phyloP scores from a whole-genome alignment of 2,888 invertebrate species.

The Steinernema scapterisci region DNA sequence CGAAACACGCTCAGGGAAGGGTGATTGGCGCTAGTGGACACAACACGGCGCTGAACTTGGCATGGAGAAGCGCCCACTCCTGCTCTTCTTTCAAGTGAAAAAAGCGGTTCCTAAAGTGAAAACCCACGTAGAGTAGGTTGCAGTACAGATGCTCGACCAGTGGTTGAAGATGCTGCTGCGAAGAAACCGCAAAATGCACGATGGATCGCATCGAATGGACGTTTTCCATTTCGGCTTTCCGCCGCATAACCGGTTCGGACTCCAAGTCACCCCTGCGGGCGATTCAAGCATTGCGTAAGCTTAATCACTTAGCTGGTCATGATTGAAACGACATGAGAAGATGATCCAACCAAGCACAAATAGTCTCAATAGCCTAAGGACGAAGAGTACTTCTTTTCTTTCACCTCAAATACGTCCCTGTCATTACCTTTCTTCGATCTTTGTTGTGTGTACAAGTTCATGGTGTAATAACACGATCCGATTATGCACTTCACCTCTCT shows the following conservation, averaged over 20 bases:
- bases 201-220: constrained; percentile 10
- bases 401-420: too few relatives aligned
- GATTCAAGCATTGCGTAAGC: constrained; percentile 29
- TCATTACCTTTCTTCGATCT: too few relatives aligned
- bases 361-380: too few relatives aligned
- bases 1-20: neutral
- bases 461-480: too few relatives aligned
- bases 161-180: neutral
- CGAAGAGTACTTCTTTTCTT: too few relatives aligned
- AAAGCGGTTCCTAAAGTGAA: neutral
- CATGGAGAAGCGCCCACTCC: too few relatives aligned
- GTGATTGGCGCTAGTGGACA: too few relatives aligned
- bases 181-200: constrained; percentile 10
- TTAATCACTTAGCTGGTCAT: constrained; percentile 1
- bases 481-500: too few relatives aligned
- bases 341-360: neutral
- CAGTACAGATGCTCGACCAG: neutral
- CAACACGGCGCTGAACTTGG: too few relatives aligned
- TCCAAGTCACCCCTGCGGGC: constrained; percentile 18
- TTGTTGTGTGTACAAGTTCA: too few relatives aligned
- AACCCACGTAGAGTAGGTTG: constrained; percentile 10
- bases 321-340: constrained; percentile 7
- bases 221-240: constrained; percentile 31
- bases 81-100: neutral
- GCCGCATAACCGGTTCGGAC: constrained; percentile 17